phyloP scores from a whole-genome alignment of 2,113 vertebrate species.

The Saguinus midas region DNA sequence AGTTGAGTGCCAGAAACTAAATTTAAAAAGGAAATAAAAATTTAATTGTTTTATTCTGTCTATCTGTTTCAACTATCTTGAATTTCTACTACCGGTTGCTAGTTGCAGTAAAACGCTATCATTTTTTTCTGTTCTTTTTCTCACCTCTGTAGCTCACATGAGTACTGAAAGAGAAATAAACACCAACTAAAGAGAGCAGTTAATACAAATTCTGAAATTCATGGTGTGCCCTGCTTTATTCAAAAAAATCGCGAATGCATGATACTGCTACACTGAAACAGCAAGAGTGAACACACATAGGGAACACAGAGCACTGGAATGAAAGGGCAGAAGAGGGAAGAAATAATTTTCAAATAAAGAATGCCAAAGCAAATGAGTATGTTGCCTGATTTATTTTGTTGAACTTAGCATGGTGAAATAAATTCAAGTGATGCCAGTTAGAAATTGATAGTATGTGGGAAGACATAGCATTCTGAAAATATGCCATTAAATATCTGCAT shows the following conservation, averaged over 20 bases:
- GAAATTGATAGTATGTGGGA: neutral
- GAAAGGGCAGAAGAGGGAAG: neutral
- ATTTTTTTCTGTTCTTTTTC: neutral
- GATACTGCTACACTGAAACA: neutral
- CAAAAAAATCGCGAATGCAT: neutral
- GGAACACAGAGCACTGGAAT: neutral
- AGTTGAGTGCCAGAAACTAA: conserved; percentile 45
- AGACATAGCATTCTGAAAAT: neutral
- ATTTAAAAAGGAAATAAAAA: conserved; percentile 51
- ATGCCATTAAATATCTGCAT: neutral
- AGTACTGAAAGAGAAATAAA: conserved; percentile 20
- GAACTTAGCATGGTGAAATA: neutral
- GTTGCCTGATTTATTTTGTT: neutral
- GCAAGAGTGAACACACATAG: neutral
- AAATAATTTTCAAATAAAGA: neutral
- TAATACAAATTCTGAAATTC: neutral
- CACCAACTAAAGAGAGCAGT: neutral
- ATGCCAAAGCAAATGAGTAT: neutral
- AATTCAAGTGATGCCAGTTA: neutral
- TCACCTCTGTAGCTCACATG: conserved; percentile 16
- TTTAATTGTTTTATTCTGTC: conserved; percentile 44
- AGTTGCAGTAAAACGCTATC: conserved; percentile 2
- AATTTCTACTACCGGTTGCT: neutral
- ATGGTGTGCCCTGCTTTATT: neutral
- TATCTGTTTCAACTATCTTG: conserved; percentile 61